Base-by-base conservation (phyloP, 2,113 vertebrate species). In the Pyrgilauda ruficollis region DNA sequence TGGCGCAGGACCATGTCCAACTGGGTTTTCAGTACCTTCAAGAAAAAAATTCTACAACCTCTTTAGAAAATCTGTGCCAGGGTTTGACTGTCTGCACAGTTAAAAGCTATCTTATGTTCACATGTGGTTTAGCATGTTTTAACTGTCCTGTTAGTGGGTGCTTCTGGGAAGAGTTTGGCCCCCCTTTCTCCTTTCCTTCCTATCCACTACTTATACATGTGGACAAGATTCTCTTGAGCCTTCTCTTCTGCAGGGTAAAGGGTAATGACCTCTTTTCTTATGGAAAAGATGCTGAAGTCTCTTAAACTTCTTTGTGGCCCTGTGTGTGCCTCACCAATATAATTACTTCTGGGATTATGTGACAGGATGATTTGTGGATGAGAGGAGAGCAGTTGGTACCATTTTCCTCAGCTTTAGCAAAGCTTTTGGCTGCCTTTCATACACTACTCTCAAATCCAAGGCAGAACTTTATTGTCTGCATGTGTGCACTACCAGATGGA, bases 261-360 rank as follows among this genome's bases (percentile, higher is more conserved):
- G 56, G 9, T 46, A 39, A 27, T 2, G 1, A 9, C 27, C 6
- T 49, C 37, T 80, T 52, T 87, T 8, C 3, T 13, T 30, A 13
- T 21, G 10, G 9, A 27, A 67, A 82, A 46, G 10, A 15, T 39
- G 16, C 3, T 33, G 10, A 27, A 59, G 10, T 58, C 10, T 66
- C 52, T 50, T 33, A 31, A 73, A 44, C 8, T 33, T 37, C 26
- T 59, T 39, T 28, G 22, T 39, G 22, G 10, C 6, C 31, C 21
- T 33, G 2, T 1, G 1, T 44, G 2, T 16, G 10, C 1, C 18
- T 92, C 28, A 50, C 3, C 14, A 33, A 8, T 13, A 13, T 44
- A 70, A 58, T 39, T 62, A 6, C 6, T 44, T 44, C 1, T 20
- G 6, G 63, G 27, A 68, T 22, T 63, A 44, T 28, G 8, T 28